phyloP scores from a whole-genome alignment of 2,113 vertebrate genomes.

The Ellobius talpinus region DNA sequence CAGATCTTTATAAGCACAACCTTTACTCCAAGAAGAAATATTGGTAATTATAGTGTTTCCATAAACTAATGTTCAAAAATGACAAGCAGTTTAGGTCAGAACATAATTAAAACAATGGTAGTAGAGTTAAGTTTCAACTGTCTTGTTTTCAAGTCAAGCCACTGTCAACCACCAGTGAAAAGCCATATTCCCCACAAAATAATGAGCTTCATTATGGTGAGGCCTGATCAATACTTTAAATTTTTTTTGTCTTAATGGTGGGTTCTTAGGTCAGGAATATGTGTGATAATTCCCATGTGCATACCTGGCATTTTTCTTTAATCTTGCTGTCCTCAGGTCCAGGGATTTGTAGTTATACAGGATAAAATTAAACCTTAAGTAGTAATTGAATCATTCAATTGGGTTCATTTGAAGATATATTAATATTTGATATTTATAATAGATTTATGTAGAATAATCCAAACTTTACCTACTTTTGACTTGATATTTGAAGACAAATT shows the following conservation, averaged over 20 bases:
- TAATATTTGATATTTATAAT: neutral
- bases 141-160: neutral
- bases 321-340: neutral
- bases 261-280: neutral
- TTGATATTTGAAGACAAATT: neutral
- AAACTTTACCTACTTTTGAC: neutral
- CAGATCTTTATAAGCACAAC: neutral
- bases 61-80: neutral
- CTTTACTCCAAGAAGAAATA: neutral
- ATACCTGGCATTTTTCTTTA: neutral
- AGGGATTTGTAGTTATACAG: neutral
- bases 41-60: neutral
- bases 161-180: neutral
- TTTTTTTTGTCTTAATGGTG: fast-evolving
- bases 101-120: neutral
- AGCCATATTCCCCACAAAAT: neutral
- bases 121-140: neutral
- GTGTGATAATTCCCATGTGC: neutral
- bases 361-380: neutral
- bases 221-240: neutral
- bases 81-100: neutral
- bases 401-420: neutral
- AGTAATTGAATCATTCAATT: neutral
- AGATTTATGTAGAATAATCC: neutral
- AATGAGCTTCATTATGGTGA: neutral